A percentile compares a stretch with the other conserved stretches of the same genome.
Evolutionary conservation across 2,888 invertebrate genomes (phyloP).

Genomic region (Papilio elwesi): DNA sequence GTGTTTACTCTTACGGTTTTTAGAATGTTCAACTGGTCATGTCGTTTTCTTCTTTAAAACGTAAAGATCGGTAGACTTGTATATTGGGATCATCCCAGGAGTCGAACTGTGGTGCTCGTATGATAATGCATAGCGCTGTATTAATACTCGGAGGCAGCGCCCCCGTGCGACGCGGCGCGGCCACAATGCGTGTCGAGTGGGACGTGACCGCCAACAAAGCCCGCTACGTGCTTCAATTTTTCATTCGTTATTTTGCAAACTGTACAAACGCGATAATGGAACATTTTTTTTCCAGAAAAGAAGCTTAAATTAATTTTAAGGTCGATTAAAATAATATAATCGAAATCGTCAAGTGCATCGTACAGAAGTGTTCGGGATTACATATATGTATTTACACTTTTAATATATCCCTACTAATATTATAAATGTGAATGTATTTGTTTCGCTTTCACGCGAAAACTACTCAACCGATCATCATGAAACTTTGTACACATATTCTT

Average conservation of each 20-base stretch:
- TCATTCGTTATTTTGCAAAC: slow-evolving; percentile 18
- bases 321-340: background rate
- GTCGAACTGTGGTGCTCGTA: background rate
- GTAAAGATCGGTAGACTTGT: background rate
- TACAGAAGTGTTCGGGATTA: background rate
- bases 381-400: background rate
- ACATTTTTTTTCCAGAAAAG: slow-evolving; percentile 16
- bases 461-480: no score
- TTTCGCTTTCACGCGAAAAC: no score
- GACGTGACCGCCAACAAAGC: slow-evolving; percentile 20
- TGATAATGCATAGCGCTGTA: background rate
- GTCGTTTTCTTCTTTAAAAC: no score
- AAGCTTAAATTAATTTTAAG: background rate
- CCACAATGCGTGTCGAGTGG: slow-evolving; percentile 25
- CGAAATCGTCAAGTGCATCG: no score
- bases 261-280: slow-evolving; percentile 17
- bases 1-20: no score
- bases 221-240: background rate
- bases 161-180: background rate
- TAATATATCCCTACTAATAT: no score
- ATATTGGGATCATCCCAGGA: background rate
- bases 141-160: slow-evolving; percentile 1
- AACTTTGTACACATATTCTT: no score
- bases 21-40: no score
- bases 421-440: no score